Evolutionary conservation across 2,113 vertebrate species (phyloP), one percentile per base, ranked within the genome.

Genomic region (Ptilorrhoa leucosticta): DNA sequence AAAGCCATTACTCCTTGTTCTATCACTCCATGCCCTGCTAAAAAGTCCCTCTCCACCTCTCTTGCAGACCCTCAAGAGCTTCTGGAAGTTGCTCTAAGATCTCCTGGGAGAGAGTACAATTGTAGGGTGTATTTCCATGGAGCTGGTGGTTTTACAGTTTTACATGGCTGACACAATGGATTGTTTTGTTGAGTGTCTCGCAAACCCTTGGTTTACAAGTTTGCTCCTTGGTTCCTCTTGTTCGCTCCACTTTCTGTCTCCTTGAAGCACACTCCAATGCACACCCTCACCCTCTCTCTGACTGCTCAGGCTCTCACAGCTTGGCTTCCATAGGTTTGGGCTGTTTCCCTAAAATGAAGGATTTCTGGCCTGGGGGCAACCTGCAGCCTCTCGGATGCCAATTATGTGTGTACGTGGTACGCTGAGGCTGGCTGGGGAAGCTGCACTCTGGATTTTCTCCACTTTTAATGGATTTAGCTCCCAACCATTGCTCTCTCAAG

Each of bases 131-230:
- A 18, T 23, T 65, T 88, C 15, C 27, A 3, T 26, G 61, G 15
- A 23, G 1, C n/a, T 42, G 17, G 11, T 2, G 17, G 30, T 40
- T 87, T 39, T 80, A 4, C 26, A 40, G 22, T 37, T 80, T 68
- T 40, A 8, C 7, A 8, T 4, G 0, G 13, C 60, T 58, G 31
- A 21, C 19, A 2, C 1, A 0, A 47, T 35, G 4, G 1, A 2
- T 40, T 56, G 15, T 60, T 71, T 14, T 51, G 18, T 60, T 73
- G 48, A 37, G 31, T 35, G 42, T 66, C 51, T 75, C 51, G 5
- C 47, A 71, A 75, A 66, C 11, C 40, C 7, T 40, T 17, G 6
- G 3, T 22, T 82, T 2, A 0, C 28, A n/a, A 3, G 1, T 71
- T 64, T 80, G 7, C 31, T 35, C 17, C 50, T 71, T 44, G 39